A percentile compares a stretch with the other conserved stretches of the same genome.
phyloP scores from a whole-genome alignment of 1,140 invertebrate genomes.

The Cylas formicarius region DNA sequence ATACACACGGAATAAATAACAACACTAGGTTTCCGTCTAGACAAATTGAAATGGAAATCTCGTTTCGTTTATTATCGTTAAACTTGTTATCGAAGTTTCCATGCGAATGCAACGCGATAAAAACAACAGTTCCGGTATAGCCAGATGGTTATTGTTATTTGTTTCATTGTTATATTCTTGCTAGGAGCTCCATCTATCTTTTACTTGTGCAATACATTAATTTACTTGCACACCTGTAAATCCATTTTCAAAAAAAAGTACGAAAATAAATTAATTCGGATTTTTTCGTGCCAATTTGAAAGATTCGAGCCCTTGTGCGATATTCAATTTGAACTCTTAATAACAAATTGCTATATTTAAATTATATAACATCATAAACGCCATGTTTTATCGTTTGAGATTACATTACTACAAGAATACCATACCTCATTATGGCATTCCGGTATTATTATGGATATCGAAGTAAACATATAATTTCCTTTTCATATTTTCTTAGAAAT shows the following conservation, averaged over 20 bases:
- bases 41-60: conserved; percentile 8
- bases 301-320: not conserved
- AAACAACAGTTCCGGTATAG: not conserved
- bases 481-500: not conserved
- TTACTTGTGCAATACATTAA: not conserved
- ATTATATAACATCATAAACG: not conserved
- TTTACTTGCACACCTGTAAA: conserved; percentile 1
- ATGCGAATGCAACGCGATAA: not conserved
- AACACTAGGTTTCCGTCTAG: not conserved
- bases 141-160: not conserved
- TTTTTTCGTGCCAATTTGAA: not conserved
- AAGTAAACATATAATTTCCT: not conserved
- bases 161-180: not conserved
- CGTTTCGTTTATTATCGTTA: not conserved
- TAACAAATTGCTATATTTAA: not conserved
- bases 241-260: not conserved
- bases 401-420: not conserved
- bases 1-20: not conserved
- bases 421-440: not conserved
- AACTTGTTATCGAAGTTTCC: not conserved
- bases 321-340: not conserved
- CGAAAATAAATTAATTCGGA: not conserved
- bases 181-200: not conserved
- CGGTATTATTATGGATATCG: not conserved
- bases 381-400: not conserved